Evolutionary conservation across 2,797 vertebrate species (phyloP), one percentile per base, ranked within the genome.

Genomic region (Apodemus agrarius): DNA sequence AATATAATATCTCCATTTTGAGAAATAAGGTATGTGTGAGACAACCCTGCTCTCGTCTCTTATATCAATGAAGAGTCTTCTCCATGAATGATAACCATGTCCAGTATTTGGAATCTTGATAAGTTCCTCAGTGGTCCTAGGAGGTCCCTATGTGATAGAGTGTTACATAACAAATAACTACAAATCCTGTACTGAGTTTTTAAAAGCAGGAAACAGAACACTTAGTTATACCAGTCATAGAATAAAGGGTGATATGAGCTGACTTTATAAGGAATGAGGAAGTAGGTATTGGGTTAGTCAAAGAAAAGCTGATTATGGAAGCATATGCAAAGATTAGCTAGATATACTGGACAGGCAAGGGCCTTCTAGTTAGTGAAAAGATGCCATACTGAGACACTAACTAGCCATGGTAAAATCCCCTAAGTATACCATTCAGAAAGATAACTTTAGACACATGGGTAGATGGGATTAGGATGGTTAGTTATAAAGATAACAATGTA

Each of bases 321-420:
- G 1, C 4, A n/a, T 22, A 31, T 40, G 7, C 7, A 34, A 78
- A 29, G 22, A 16, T 4, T 26, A 10, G 6, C 0, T 34, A 31
- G 67, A 0, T 3, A 26, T 40, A 9, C 31, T 52, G 1, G 65
- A 54, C 2, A 61, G 22, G 24, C 31, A 3, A 12, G 12, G 3
- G 3, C 12, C 2, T 59, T 0, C 46, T 12, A 59, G 1, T 12
- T 49, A 21, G 21, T 2, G 4, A 17, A 46, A 1, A 2, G 6
- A 76, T 4, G 74, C 9, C 17, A n/a, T 22, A 6, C 1, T 65
- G 4, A 59, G 22, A 22, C n/a, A n/a, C 1, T 40, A 63, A 81
- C 1, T 90, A 40, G 75, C 3, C 65, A 21, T 6, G 11, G 67
- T 88, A 93, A 97, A 85, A 17, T 31, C 84, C 5, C 11, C 29